Conservation (phyloP, 2,888 invertebrate species). For the Tinea pellionella region DNA sequence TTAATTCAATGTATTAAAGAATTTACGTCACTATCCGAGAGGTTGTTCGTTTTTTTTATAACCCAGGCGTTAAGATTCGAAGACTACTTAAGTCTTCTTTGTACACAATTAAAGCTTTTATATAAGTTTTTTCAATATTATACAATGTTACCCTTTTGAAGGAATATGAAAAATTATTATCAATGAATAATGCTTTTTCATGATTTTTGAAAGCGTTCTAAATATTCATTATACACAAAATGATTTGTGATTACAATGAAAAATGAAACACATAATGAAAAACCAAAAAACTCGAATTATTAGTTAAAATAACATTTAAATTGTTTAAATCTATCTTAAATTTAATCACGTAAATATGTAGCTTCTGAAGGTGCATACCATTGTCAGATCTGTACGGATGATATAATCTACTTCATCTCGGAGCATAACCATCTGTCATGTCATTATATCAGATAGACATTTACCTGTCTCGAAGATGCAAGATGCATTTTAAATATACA, state of each 20-base stretch:
- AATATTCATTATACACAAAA: conserved; percentile 14
- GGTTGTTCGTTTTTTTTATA: too few relatives aligned
- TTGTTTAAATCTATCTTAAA: too few relatives aligned
- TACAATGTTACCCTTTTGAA: not conserved
- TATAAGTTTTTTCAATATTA: not conserved
- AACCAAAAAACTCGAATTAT: too few relatives aligned
- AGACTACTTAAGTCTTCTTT: too few relatives aligned
- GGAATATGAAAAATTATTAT: not conserved
- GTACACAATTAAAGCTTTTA: too few relatives aligned
- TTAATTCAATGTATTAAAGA: too few relatives aligned
- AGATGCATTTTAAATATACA: too few relatives aligned
- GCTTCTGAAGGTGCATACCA: not conserved
- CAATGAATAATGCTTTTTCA: conserved; percentile 25
- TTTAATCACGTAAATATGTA: not conserved
- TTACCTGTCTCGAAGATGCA: too few relatives aligned
- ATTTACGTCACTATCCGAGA: too few relatives aligned
- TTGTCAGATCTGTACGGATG: not conserved
- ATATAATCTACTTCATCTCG: not conserved
- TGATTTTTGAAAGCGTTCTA: conserved; percentile 30
- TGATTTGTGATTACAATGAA: not conserved
- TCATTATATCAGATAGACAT: not conserved
- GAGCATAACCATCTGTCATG: not conserved
- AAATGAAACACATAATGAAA: too few relatives aligned
- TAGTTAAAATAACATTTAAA: too few relatives aligned
- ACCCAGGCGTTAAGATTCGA: too few relatives aligned